Conservation (phyloP, 1,140 invertebrate genomes). For the Drosophila pseudoobscura region DNA sequence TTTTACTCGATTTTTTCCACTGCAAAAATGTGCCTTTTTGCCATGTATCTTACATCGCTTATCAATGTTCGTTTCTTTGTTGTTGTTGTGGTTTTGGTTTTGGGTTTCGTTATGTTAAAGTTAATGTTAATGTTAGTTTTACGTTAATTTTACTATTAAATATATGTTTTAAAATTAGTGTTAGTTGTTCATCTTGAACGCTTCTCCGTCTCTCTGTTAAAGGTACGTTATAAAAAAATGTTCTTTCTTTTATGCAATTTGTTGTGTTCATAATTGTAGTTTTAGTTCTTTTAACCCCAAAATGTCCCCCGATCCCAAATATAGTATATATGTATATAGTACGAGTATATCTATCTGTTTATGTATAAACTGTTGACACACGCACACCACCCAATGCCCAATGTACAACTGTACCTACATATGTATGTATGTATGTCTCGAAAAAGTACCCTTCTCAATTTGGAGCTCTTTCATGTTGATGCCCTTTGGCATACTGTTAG, state of each 20-base stretch:
- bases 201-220: slow-evolving; percentile 47
- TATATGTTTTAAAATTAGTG: slow-evolving; percentile 73
- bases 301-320: slow-evolving; percentile 5
- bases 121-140: slow-evolving; percentile 56
- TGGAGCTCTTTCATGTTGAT: slow-evolving; percentile 8
- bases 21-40: slow-evolving; percentile 18
- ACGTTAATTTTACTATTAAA: slow-evolving; percentile 71
- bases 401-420: slow-evolving; percentile 30
- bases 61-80: slow-evolving; percentile 46
- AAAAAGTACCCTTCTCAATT: slow-evolving; percentile 6
- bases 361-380: slow-evolving; percentile 34
- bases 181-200: slow-evolving; percentile 51
- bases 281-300: slow-evolving; percentile 19
- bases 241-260: slow-evolving; percentile 15
- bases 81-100: slow-evolving; percentile 22
- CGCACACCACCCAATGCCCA: neutral
- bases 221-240: slow-evolving; percentile 75
- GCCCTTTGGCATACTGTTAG: neutral
- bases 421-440: slow-evolving; percentile 16
- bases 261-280: slow-evolving; percentile 23
- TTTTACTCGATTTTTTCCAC: slow-evolving; percentile 25
- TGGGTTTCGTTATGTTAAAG: slow-evolving; percentile 27
- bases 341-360: slow-evolving; percentile 17
- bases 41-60: slow-evolving; percentile 8
- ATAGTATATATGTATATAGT: slow-evolving; percentile 8